phyloP scores from a whole-genome alignment of 2,113 vertebrate genomes.

The Bagarius yarrelli region DNA sequence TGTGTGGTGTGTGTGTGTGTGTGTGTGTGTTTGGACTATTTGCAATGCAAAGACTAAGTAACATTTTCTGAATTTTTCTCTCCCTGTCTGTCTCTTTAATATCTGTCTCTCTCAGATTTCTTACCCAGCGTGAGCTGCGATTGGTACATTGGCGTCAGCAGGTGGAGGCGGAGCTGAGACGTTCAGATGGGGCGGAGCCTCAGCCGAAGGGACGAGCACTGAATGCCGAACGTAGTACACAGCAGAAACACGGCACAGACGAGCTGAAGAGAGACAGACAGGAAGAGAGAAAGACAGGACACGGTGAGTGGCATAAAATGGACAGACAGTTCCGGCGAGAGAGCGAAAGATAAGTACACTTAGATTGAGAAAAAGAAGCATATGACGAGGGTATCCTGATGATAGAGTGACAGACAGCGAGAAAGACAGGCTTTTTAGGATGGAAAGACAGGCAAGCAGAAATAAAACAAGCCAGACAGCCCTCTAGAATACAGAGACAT shows the following conservation, averaged over 20 bases:
- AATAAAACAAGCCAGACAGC: too few species aligned
- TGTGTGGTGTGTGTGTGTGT: slow-evolving; percentile 25
- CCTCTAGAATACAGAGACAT: too few species aligned
- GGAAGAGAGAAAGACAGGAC: slow-evolving; percentile 30
- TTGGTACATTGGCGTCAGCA: slow-evolving; percentile 89
- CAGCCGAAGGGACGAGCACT: slow-evolving; percentile 59
- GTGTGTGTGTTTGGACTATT: slow-evolving; percentile 30
- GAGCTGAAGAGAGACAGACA: slow-evolving; percentile 38
- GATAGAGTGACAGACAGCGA: background rate
- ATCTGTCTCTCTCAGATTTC: slow-evolving; percentile 74
- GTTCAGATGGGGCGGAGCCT: slow-evolving; percentile 92
- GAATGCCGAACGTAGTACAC: background rate
- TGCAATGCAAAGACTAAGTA: slow-evolving; percentile 14
- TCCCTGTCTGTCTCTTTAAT: slow-evolving; percentile 20
- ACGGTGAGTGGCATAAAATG: background rate
- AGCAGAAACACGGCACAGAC: slow-evolving; percentile 21
- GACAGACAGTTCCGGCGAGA: background rate
- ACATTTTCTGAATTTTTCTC: slow-evolving; percentile 44
- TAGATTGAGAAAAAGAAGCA: background rate
- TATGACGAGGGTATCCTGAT: too few species aligned
- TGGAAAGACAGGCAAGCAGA: too few species aligned
- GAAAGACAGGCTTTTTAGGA: too few species aligned
- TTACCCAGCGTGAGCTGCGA: slow-evolving; percentile 93
- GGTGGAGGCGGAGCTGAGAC: slow-evolving; percentile 88
- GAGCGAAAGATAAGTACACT: too few species aligned